Base-by-base conservation (phyloP, 2,797 vertebrate species). In the Mus caroli region DNA sequence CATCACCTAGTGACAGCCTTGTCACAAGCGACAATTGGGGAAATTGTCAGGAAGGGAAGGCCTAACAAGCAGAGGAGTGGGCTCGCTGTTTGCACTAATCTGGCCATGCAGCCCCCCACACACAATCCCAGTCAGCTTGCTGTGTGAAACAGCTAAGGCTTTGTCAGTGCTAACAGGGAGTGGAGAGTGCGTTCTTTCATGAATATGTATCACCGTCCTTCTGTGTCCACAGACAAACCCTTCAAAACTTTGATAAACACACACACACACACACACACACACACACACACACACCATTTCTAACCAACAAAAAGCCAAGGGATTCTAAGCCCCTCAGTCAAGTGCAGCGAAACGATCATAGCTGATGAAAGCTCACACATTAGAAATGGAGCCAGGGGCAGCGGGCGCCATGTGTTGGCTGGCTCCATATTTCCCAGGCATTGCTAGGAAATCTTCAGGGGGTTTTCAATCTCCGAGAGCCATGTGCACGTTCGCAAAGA, bases 1-100 rank as follows among this genome's bases (percentile, higher is more conserved):
- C 98, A 98, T 99, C 98, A 98, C 97, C 98, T 98, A 98, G 98
- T 98, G 98, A 98, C 98, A 99, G 98, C 98, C 98, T 98, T 99
- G 98, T 98, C 98, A 98, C 97, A 98, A 98, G 98, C 71, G 97
- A 98, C 98, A 98, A 99, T 98, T 98, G 98, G 97, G 97, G 97
- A 98, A 98, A 98, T 97, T 98, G 98, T 99, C 98, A 98, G 97
- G 98, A 98, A 97, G 98, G 98, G 97, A 88, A 98, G 98, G 98
- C 97, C 98, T 97, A 97, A 98, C 26, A n/a, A 98, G 76, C 95
- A 92, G 95, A 97, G 98, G 97, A 98, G 98, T 98, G 98, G 98
- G 97, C 98, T 98, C 93, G 96, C 98, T 98, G 98, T 98, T 96
- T 96, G 98, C 98, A 97, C 98, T 98, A 98, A 98, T 98, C 98